Conservation (phyloP, 2,888 invertebrate genomes). For the Lamellibrachia satsuma region DNA sequence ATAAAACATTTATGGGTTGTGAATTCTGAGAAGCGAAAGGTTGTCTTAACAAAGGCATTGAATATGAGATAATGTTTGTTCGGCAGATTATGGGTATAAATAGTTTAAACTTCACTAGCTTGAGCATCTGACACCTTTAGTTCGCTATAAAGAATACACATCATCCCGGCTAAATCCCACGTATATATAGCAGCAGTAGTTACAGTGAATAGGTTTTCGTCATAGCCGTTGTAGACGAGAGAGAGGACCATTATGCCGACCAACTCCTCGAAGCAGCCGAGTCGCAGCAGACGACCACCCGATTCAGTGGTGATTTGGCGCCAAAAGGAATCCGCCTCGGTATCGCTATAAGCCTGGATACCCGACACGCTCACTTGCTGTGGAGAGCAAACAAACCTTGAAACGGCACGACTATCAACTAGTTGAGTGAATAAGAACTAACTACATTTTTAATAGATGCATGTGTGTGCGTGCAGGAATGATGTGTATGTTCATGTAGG, state of each 20-base stretch:
- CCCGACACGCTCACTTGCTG: not conserved
- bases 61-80: too few species aligned
- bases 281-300: not conserved
- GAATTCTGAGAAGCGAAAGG: too few species aligned
- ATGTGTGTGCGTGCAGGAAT: too few species aligned
- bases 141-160: too few species aligned
- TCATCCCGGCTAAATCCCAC: not conserved
- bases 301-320: not conserved
- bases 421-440: not conserved
- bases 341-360: not conserved
- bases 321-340: not conserved
- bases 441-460: too few species aligned
- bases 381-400: not conserved
- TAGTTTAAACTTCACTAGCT: too few species aligned
- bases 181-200: too few species aligned
- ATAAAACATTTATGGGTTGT: too few species aligned
- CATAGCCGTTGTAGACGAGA: not conserved
- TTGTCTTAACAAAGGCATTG: too few species aligned
- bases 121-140: too few species aligned
- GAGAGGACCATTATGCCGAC: not conserved
- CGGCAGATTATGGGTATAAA: too few species aligned
- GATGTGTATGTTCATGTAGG: too few species aligned
- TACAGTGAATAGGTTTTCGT: not conserved
- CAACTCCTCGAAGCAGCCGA: slow-evolving; percentile 3
- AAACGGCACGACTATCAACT: not conserved